A percentile compares a stretch with the other conserved stretches of the same genome.
phyloP scores from a whole-genome alignment of 2,797 vertebrate genomes.

The Botia kubotai region DNA sequence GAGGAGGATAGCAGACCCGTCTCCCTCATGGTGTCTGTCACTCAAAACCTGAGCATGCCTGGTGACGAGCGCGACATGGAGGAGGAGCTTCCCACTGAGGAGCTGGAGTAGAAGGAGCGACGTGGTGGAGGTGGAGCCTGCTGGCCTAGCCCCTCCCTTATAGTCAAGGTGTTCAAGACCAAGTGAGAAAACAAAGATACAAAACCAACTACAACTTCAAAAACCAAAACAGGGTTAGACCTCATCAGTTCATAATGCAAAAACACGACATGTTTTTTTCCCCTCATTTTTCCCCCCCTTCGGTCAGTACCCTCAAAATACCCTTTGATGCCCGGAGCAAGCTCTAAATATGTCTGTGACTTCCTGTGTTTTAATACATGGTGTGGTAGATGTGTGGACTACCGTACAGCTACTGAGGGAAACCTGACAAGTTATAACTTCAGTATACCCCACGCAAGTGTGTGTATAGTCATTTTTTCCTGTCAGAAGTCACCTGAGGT shows the following conservation, averaged over 20 bases:
- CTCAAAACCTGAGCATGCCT: constrained; percentile 87
- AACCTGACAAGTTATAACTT: constrained; percentile 28
- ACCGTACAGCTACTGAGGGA: constrained; percentile 30
- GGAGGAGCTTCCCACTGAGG: constrained; percentile 92
- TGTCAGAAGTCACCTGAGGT: constrained; percentile 62
- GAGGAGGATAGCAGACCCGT: constrained; percentile 92
- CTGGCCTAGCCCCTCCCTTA: constrained; percentile 60
- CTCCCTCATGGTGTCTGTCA: constrained; percentile 85
- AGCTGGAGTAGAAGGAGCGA: constrained; percentile 78
- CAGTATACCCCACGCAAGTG: constrained; percentile 51
- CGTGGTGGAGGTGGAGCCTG: constrained; percentile 64
- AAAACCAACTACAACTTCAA: constrained; percentile 75
- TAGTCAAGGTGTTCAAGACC: constrained; percentile 66
- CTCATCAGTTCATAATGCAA: constrained; percentile 76
- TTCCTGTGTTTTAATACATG: constrained; percentile 40
- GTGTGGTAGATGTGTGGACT: constrained; percentile 18
- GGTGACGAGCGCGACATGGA: constrained; percentile 93
- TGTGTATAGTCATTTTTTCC: constrained; percentile 58
- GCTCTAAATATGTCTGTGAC: constrained; percentile 20
- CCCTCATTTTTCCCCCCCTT: constrained; percentile 21
- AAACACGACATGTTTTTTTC: constrained; percentile 72
- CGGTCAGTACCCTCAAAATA: constrained; percentile 39
- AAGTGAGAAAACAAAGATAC: constrained; percentile 67
- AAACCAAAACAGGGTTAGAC: constrained; percentile 83
- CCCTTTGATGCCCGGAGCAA: constrained; percentile 46